Evolutionary conservation across 2,113 vertebrate genomes (phyloP).

Genomic region (human (Homo sapiens)): GRCh38 chrX:79617501-79618000

Average conservation of each 20-base stretch:
- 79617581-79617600: background rate
- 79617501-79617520: background rate
- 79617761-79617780: background rate
- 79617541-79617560: background rate
- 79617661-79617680: background rate
- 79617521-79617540: too few relatives aligned
- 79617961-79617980: background rate
- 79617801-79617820: background rate
- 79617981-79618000: background rate
- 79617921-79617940: background rate
- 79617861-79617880: background rate
- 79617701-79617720: background rate
- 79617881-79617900: background rate
- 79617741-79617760: background rate
- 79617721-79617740: background rate
- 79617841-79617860: background rate
- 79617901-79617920: background rate
- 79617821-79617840: background rate
- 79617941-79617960: background rate
- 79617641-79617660: background rate
- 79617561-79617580: background rate
- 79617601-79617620: background rate
- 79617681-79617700: background rate
- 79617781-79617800: background rate
- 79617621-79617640: background rate